phyloP scores from a whole-genome alignment of 2,888 invertebrate genomes.

The Melanotus villosus region DNA sequence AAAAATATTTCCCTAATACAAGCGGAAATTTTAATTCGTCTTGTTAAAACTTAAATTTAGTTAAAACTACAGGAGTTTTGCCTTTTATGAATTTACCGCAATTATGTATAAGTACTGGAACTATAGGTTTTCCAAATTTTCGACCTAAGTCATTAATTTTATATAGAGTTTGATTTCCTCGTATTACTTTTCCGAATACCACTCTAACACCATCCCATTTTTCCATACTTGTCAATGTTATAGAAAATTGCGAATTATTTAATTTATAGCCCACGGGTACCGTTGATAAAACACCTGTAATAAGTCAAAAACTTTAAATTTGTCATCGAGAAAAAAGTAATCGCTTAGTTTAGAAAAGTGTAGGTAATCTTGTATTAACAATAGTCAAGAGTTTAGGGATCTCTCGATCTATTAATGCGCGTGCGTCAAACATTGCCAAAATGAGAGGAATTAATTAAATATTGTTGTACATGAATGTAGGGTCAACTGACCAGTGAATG shows the following conservation, averaged over 20 bases:
- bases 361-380: no score
- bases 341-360: no score
- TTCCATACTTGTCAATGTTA: slow-evolving; percentile 67
- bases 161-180: slow-evolving; percentile 62
- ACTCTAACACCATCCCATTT: slow-evolving; percentile 67
- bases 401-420: no score
- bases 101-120: slow-evolving; percentile 60
- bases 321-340: no score
- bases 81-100: slow-evolving; percentile 55
- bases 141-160: slow-evolving; percentile 64
- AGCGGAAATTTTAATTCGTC: background rate
- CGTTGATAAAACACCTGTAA: slow-evolving; percentile 68
- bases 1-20: background rate
- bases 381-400: no score
- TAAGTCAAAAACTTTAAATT: slow-evolving; percentile 15
- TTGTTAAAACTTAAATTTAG: slow-evolving; percentile 28
- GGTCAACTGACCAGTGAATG: no score
- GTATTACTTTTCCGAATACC: slow-evolving; percentile 70
- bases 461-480: no score
- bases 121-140: slow-evolving; percentile 63
- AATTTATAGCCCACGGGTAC: slow-evolving; percentile 61
- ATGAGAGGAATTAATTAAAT: no score
- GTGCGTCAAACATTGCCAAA: no score
- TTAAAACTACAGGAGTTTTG: slow-evolving; percentile 18
- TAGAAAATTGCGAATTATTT: slow-evolving; percentile 71